Percentiles rank a stretch among this genome's conserved stretches.
phyloP scores from a whole-genome alignment of 2,888 invertebrate genomes.

The Yponomeuta malinellus region DNA sequence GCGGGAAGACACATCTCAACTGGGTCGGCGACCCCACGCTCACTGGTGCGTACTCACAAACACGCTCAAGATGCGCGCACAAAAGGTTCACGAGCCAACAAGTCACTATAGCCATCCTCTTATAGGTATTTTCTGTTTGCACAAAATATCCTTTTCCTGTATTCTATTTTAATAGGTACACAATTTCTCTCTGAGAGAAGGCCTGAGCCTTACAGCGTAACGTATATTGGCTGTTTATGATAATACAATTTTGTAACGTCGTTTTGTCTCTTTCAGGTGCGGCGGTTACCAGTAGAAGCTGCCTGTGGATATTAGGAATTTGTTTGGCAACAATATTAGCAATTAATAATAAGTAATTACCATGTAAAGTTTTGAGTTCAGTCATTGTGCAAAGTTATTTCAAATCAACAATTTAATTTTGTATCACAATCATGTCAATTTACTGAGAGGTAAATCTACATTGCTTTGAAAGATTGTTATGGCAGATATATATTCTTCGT shows the following conservation, averaged over 20 bases:
- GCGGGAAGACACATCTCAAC: conserved; percentile 71
- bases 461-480: no score
- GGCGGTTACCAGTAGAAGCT: neutral
- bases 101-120: no score
- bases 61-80: neutral
- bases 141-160: neutral
- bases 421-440: no score
- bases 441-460: no score
- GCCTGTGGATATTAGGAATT: neutral
- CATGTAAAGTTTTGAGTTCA: neutral
- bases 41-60: conserved; percentile 45
- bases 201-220: no score
- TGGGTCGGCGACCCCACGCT: conserved; percentile 72
- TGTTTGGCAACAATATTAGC: neutral
- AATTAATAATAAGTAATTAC: neutral
- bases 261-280: neutral
- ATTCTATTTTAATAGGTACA: neutral
- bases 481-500: no score
- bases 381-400: neutral
- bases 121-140: neutral
- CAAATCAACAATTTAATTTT: no score
- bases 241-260: no score
- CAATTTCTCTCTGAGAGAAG: neutral
- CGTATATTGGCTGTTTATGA: no score
- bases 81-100: no score